Percentiles rank a stretch among this genome's conserved stretches.
phyloP scores from a whole-genome alignment of 2,888 invertebrate genomes.

The Onchidella celtica region DNA sequence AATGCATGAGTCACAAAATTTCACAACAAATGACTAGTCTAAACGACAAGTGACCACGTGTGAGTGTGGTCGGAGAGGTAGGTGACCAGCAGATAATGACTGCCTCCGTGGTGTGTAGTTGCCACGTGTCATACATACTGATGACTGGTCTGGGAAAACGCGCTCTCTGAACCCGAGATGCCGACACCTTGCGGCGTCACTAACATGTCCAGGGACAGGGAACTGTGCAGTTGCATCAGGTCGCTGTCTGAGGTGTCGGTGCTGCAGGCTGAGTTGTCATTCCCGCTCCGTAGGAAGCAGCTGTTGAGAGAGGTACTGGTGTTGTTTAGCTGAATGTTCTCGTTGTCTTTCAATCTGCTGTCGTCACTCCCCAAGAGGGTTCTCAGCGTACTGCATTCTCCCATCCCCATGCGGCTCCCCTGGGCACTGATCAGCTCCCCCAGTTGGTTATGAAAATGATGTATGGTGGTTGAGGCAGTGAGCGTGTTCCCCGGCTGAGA shows the following conservation, averaged over 20 bases:
- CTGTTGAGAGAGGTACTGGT: not conserved
- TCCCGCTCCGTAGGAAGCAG: not conserved
- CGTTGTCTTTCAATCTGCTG: too few relatives aligned
- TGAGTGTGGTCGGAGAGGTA: too few relatives aligned
- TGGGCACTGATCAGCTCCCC: slow-evolving; percentile 7
- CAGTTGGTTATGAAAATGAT: slow-evolving; percentile 18
- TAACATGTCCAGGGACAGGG: slow-evolving; percentile 20
- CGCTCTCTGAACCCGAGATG: not conserved
- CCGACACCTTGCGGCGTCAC: not conserved
- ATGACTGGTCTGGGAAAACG: slow-evolving; percentile 6
- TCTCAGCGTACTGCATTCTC: not conserved
- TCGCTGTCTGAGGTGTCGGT: slow-evolving; percentile 4
- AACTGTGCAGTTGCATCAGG: slow-evolving; percentile 11
- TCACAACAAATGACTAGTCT: too few relatives aligned
- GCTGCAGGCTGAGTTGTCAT: not conserved
- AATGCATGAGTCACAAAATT: too few relatives aligned
- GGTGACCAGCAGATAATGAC: not conserved
- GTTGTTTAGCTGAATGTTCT: not conserved
- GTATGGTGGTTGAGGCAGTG: not conserved
- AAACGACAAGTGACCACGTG: too few relatives aligned
- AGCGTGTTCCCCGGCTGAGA: not conserved
- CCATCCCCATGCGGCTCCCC: not conserved
- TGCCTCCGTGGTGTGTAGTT: not conserved
- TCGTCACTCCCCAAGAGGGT: not conserved
- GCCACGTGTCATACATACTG: not conserved